Base-by-base conservation (phyloP, 1,140 invertebrate genomes). In the Mya arenaria region DNA sequence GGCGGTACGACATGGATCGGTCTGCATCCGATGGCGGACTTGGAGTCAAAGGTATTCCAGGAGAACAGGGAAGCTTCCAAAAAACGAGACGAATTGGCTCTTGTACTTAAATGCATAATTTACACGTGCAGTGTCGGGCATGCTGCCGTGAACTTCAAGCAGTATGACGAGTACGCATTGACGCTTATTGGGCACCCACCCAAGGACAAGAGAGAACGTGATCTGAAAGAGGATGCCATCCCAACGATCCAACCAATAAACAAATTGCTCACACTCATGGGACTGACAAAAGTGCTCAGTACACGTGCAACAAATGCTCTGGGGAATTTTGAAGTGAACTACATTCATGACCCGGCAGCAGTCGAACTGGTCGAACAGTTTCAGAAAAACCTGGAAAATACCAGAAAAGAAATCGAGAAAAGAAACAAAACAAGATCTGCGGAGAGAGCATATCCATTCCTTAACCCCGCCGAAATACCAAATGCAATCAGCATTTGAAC, bases 51-150 rank as follows among this genome's bases (percentile, higher is more conserved):
- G 86, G 84, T 28, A 71, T 87, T 23, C 84, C 91, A 10, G 91
- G 91, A 17, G 44, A 68, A 23, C 41, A 80, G 75, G 81, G 85
- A 44, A 83, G 86, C 28, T 77, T 89, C n/a, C 84, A 83, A 65
- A n/a, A 84, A 74, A n/a, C 74, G 75, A 6, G 88, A 90, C 25
- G 73, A 94, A 25, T 52, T 94, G 6, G 84, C 90, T 13, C 83
- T 89, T 25, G 84, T 88, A 0, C 44, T 93, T n/a, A 89, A 92
- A 1, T 82, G 79, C 4, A 89, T 94, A 36, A 92, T 94, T 23
- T 90, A 89, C 52, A 92, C 89, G 0, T 93, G 92, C 82, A 93
- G 92, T 62, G 86, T 93, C 8, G 90, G 87, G 13, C 93, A 94
- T 84, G 91, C 93, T 10, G 92, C 93, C 4, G 89, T 90, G 28